Percentiles rank a stretch among this genome's conserved stretches.
Evolutionary conservation across 2,797 vertebrate genomes (phyloP).

Genomic region (Tapirus indicus): DNA sequence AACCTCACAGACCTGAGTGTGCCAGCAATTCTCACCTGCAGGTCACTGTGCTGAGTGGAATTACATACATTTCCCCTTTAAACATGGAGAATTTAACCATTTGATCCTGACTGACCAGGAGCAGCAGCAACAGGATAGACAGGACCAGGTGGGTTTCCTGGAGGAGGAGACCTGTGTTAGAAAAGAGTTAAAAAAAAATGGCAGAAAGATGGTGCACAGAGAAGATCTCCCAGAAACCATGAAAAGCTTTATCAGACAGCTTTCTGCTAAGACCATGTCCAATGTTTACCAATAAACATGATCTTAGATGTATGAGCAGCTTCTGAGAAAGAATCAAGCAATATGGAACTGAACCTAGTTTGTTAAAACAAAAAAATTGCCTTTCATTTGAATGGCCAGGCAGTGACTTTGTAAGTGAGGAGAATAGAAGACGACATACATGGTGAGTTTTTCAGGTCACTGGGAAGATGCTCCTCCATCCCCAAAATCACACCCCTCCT

Average conservation of each 20-base stretch:
- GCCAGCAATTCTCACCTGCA: accelerated
- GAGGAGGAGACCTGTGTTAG: background rate
- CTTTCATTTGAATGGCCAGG: background rate
- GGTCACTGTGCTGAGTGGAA: background rate
- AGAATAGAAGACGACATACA: background rate
- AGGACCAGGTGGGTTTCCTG: background rate
- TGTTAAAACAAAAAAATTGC: background rate
- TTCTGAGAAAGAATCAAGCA: slow-evolving; percentile 19
- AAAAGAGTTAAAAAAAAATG: background rate
- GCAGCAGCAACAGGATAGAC: background rate
- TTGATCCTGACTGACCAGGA: background rate
- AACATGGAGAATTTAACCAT: background rate
- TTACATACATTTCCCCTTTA: background rate
- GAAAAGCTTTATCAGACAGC: background rate
- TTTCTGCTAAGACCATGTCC: slow-evolving; percentile 10
- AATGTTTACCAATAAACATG: slow-evolving; percentile 11
- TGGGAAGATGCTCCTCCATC: background rate
- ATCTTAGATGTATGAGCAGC: background rate
- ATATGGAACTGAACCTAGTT: background rate
- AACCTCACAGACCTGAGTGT: background rate
- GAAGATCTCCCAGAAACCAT: background rate
- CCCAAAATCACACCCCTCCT: background rate
- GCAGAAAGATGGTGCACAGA: background rate
- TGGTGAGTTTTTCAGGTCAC: background rate
- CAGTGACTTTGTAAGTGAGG: background rate